phyloP scores from a whole-genome alignment of 2,113 vertebrate species.

The Tor tambroides region DNA sequence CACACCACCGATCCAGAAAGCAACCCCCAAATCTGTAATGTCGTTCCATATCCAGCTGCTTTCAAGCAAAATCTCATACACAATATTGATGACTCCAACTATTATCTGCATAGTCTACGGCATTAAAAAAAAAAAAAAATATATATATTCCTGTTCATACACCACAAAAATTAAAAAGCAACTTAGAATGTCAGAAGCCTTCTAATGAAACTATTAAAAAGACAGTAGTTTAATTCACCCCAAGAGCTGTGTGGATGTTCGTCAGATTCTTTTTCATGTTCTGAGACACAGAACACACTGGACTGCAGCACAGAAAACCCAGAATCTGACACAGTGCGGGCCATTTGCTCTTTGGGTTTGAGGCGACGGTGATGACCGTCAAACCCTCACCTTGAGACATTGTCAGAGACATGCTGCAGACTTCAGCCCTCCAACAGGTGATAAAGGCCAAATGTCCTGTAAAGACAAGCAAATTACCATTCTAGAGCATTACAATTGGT shows the following conservation, averaged over 20 bases:
- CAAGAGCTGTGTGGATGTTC: slow-evolving; percentile 58
- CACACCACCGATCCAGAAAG: slow-evolving; percentile 63
- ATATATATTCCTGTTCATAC: background rate
- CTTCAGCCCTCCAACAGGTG: background rate
- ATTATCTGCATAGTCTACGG: slow-evolving; percentile 69
- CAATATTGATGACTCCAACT: slow-evolving; percentile 66
- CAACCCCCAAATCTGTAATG: rapidly evolving
- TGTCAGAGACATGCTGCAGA: slow-evolving; percentile 66
- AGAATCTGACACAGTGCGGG: slow-evolving; percentile 70
- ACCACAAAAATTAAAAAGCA: no score
- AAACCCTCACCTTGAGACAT: slow-evolving; percentile 62
- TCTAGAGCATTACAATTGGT: background rate
- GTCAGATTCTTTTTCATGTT: slow-evolving; percentile 45
- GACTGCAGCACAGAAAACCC: slow-evolving; percentile 68
- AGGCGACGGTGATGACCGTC: slow-evolving; percentile 65
- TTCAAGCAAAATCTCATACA: background rate
- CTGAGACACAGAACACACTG: slow-evolving; percentile 62
- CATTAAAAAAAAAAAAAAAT: slow-evolving; percentile 29
- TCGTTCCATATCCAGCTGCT: rapidly evolving
- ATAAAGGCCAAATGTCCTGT: background rate
- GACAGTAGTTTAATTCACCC: slow-evolving; percentile 61
- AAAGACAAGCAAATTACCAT: background rate
- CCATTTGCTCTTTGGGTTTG: slow-evolving; percentile 61
- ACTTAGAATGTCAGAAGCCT: background rate
- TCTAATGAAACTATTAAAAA: background rate